Evolutionary conservation across 1,140 invertebrate genomes (phyloP), one percentile per base, ranked within the genome.

Genomic region (Calosoma granatense): DNA sequence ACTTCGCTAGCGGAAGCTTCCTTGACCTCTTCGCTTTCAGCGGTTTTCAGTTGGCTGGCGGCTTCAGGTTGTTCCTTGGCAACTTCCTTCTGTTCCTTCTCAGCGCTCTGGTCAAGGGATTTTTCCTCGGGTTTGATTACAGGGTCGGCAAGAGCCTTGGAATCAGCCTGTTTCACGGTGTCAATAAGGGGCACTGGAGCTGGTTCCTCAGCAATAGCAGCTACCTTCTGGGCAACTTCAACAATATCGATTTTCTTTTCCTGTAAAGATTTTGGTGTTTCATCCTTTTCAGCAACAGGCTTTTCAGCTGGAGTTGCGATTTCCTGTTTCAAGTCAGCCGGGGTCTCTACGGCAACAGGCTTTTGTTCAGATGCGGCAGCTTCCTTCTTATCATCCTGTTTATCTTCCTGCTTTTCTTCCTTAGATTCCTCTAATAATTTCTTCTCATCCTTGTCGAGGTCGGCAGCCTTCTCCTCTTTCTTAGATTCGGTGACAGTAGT

Each of bases 11-110:
- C 17, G 4, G 9, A 4, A 11, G 6, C 41, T 47, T 47, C 41
- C 3, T 9, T 17, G 9, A 4, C 15, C 41, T 9, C 15, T 12
- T 47, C 17, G 9, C 3, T 17, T 47, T 6, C 41, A 47, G 17
- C 6, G 4, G 9, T 47, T 47, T 47, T 6, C n/a, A n/a, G n/a
- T 36, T 9, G 9, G 4, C 15, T 3, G 15, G 41, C 41, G 6
- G 6, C 14, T 30, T 30, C 26, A 30, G 26, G 6, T 30, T 30
- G 4, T 6, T 6, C 26, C 39, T 67, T 63, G 3, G 53, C 22
- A 11, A 36, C 41, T 53, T 53, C 53, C 54, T 58, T 41, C 56
- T 61, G 26, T 55, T 62, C 63, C 54, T 69, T 63, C 60, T 67
- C 63, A 26, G 61, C 63, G 51, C 14, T 60, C 56, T 1, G 43